Base-by-base conservation (phyloP, 2,113 vertebrate species). In the Chelonoidis abingdonii region DNA sequence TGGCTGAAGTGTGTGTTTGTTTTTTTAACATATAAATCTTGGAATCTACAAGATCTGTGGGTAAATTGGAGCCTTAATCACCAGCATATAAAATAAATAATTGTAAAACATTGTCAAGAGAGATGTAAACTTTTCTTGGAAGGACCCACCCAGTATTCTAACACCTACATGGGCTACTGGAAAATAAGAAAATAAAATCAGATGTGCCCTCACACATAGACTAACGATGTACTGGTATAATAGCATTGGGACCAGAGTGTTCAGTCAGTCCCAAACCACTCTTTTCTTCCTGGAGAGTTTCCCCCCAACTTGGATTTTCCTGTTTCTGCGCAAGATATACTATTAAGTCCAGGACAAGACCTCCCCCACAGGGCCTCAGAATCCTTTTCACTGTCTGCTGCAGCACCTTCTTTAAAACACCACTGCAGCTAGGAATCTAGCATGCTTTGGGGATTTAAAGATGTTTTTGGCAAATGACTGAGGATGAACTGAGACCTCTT, bases 401-500 rank as follows among this genome's bases (percentile, higher is more conserved):
- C 41, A 82, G 14, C 54, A 29, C 9, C 29, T 91, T 24, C 93
- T 89, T 52, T 47, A 52, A 90, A 89, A 54, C 87, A 94, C 24
- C 69, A 72, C 62, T 94, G 59, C 75, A 89, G 84, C 50, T 91
- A 88, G 47, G 65, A 8, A 76, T 89, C 16, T 80, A 76, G 53
- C 44, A 25, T 86, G 25, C 44, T 7, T 52, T 50, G 44, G 57
- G 27, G 50, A 13, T 31, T 52, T n/a, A 4, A 13, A 52, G 29
- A 62, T 94, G 41, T 90, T 94, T 95, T 83, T 89, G 56, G 80
- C 82, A 91, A 82, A 54, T 86, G 79, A 86, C 49, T 90, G 93
- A 88, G 93, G 69, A 75, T 25, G 35, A 97, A 89, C 56, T 56
- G 86, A 85, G 79, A 92, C 89, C 95, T 94, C 49, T 76, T 92